Conservation (phyloP, 1,140 invertebrate genomes). For the Anadara kagoshimensis region DNA sequence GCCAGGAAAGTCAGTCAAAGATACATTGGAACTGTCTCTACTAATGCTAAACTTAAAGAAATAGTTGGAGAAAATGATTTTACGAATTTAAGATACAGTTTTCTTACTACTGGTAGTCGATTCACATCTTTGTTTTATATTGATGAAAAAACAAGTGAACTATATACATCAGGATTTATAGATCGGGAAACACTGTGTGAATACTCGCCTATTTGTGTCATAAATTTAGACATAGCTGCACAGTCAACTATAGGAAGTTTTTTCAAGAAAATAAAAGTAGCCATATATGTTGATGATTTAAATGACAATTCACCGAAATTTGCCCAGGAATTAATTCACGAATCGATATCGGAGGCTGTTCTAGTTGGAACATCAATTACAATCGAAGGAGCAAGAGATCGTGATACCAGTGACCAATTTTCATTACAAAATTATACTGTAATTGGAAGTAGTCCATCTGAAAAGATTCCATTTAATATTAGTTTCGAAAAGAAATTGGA, state of each 20-base stretch:
- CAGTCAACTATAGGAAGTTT: conserved; percentile 52
- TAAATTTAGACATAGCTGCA: conserved; percentile 54
- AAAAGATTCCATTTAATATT: conserved; percentile 45
- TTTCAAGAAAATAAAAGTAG: conserved; percentile 53
- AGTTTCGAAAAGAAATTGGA: conserved; percentile 57
- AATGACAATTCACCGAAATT: conserved; percentile 68
- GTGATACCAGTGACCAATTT: conserved; percentile 55
- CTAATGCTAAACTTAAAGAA: conserved; percentile 43
- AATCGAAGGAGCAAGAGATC: conserved; percentile 60
- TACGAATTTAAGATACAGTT: conserved; percentile 50
- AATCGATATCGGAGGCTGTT: conserved; percentile 61
- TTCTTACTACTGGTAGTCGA: conserved; percentile 48
- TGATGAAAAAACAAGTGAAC: conserved; percentile 46
- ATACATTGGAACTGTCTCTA: conserved; percentile 44
- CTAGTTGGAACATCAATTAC: conserved; percentile 51
- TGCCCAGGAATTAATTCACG: conserved; percentile 36
- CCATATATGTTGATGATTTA: conserved; percentile 56
- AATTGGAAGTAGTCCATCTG: conserved; percentile 27
- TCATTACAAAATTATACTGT: conserved; percentile 57
- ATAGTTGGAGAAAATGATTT: conserved; percentile 42
- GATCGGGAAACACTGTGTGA: conserved; percentile 64
- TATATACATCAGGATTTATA: conserved; percentile 47
- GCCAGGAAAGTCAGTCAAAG: conserved; percentile 11
- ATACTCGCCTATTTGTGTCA: conserved; percentile 48
- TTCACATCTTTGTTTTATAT: conserved; percentile 74